Evolutionary conservation across 2,888 invertebrate species (phyloP), one percentile per base, ranked within the genome.

Genomic region (Oscheius sp.): DNA sequence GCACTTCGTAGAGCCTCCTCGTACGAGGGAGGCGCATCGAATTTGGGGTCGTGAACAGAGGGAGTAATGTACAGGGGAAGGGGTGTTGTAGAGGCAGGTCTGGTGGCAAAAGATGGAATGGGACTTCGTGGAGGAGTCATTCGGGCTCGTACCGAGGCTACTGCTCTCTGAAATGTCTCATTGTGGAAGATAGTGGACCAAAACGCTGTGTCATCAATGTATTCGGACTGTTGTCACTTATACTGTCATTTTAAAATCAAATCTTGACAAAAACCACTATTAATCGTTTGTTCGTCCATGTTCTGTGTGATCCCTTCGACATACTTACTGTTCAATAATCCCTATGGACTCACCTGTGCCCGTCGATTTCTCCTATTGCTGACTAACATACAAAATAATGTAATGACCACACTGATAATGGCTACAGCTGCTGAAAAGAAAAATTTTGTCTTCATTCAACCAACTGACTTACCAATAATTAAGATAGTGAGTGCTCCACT

Each of bases 371-470:
- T 59, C 55, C 79, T 60, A 76, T 79, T 79, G 71, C 76, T 81
- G 62, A 81, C 77, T 58, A 81, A 59, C 81, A 81, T 81, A 65
- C 81, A 81, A 63, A 81, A 79, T 7, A 81, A 68, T 11, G 81
- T 79, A 68, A 81, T 75, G 57, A 79, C 78, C 48, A 81, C 81
- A 57, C 78, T 79, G 59, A 81, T 78, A 47, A 81, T 78, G 21
- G 81, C 81, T 50, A 81, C 78, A 32, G 81, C 81, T 35, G 81
- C 81, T 73, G 47, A 63, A 73, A 65, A 55, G 32, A 33, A 58
- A 32, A 1, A 21, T 21, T 21, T 33, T 58, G 75, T 76, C 65
- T 76, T 51, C 35, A 74, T 73, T 53, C 2, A 0, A 35, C 35
- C 29, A 37, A 29, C 51, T 33, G 48, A 21, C 63, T 53, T 21